Evolutionary conservation across 1,140 invertebrate genomes (phyloP), one percentile per base, ranked within the genome.

Genomic region (Pteromalus puparum): DNA sequence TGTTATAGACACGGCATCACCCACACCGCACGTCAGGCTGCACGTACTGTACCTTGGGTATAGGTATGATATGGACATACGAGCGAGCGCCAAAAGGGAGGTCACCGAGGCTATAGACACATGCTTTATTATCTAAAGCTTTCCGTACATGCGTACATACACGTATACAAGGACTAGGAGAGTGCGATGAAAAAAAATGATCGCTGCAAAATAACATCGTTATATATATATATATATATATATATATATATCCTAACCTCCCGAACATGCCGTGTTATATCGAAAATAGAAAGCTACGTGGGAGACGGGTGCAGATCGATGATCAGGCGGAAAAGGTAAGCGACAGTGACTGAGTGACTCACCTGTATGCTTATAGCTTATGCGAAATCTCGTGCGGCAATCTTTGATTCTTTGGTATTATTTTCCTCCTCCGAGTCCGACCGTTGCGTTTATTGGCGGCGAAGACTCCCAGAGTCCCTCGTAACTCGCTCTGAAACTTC

Each of bases 391-490:
- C n/a, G n/a, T 77, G 24, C 18, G 26, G n/a, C 42, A 83, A 77
- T n/a, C n/a, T n/a, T n/a, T n/a, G n/a, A n/a, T n/a, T 83, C 82
- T 83, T 83, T 78, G 82, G 74, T 83, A 83, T 77, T 9, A 18
- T 70, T 76, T 24, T 42, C 1, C 24, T n/a, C 4, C n/a, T 68
- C 4, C n/a, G 15, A 46, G 15, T 18, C 26, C 15, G 7, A 48
- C 12, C 46, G 70, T 15, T 73, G 24, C 15, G 70, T n/a, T 73
- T 26, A n/a, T 28, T 10, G 26, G 9, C 10, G 70, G 34, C 70
- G 12, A 28, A 26, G n/a, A 30, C 68, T 34, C 34, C 13, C 10
- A 26, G n/a, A 30, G 26, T 34, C 34, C 13, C 10, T 42, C 38
- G 38, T 42, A 42, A 42, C 12, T 42, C 6, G 13, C 10, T 73